Base-by-base conservation (phyloP, 2,888 invertebrate species). In the Coleophora flavipennella region DNA sequence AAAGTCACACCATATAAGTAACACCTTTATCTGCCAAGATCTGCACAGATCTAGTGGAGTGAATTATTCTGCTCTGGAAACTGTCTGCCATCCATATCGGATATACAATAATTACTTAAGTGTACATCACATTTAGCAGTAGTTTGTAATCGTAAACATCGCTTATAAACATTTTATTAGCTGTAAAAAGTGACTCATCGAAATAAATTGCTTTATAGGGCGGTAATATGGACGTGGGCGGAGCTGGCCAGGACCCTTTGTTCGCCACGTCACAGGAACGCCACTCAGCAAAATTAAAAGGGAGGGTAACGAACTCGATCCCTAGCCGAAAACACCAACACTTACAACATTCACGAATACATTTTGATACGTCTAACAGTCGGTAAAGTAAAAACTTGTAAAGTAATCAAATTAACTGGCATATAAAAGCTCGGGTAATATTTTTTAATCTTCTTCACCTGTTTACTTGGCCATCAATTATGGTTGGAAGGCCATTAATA, bases 211-310 rank as follows among this genome's bases (percentile, higher is more conserved):
- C 63, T 71, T 66, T 69, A 71, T 62, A 68, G 61, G 57, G 57
- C 59, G 58, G 58, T 68, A 63, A 70, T 67, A 63, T 62, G 59
- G 60, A 52, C 59, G 71, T 74, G 72, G 83, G 77, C 65, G 76
- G 65, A 64, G 66, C 64, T 74, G 75, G 29, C 7, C 56, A 55
- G 71, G 77, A 67, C 79, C 76, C 80, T 78, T 75, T 81, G 80
- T 81, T 83, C 77, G 67, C 61, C 51, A 62, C 69, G 69, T 69
- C 62, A 71, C 72, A 62, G 76, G 74, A 73, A 69, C 66, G 73
- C 81, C 81, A 79, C 80, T 84, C 66, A 76, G 78, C 62, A 56
- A 79, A 79, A 83, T 84, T 80, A 81, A 78, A 75, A 58, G 38
- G 50, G 57, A 59, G 76, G 71, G 69, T 65, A 68, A 62, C 59